Conservation (phyloP, 2,888 invertebrate species). For the Alitta virens region DNA sequence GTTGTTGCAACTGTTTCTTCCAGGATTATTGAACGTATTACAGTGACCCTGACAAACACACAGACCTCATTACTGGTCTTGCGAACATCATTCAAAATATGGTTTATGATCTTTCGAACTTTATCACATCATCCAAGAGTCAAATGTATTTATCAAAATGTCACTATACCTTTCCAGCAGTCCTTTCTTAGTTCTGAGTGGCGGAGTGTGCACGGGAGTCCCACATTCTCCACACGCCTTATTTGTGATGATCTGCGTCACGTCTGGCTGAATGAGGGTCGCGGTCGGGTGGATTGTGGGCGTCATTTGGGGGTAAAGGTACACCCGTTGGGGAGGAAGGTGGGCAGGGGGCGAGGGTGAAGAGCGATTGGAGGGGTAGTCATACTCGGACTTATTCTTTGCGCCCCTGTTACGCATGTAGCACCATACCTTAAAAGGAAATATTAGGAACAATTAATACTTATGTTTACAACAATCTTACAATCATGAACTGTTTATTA, state of each 20-base stretch:
- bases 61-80: no score
- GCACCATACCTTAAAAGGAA: conserved; percentile 4
- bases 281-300: conserved; percentile 39
- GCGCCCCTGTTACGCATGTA: background rate
- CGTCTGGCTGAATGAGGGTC: conserved; percentile 43
- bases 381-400: background rate
- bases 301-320: conserved; percentile 40
- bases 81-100: no score
- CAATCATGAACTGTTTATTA: no score
- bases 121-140: no score
- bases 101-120: no score
- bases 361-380: background rate
- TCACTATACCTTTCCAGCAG: conserved; percentile 48
- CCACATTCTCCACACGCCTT: conserved; percentile 35
- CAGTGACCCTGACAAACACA: no score
- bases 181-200: conserved; percentile 40
- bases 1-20: no score
- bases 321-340: conserved; percentile 34
- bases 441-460: no score
- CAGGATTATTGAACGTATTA: no score
- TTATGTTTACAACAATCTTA: no score
- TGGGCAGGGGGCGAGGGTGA: conserved; percentile 14
- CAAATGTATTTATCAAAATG: no score
- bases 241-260: conserved; percentile 11
- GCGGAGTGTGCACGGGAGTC: conserved; percentile 41